phyloP scores from a whole-genome alignment of 2,113 vertebrate species.

The Charadrius vociferus region DNA sequence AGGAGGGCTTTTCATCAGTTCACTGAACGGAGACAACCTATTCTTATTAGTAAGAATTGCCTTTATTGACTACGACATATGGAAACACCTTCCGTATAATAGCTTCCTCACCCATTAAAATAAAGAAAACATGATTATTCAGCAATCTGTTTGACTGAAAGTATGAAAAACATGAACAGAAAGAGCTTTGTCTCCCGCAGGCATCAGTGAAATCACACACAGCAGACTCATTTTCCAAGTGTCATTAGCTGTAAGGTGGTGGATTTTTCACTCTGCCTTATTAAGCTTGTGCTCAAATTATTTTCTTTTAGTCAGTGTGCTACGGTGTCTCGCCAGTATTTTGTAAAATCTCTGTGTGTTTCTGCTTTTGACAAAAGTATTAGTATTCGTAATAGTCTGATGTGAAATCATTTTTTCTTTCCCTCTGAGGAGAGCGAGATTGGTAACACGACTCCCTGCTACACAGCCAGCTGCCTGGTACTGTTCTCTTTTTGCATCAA shows the following conservation, averaged over 20 bases:
- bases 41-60: conserved; percentile 34
- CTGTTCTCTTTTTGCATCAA: background rate
- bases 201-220: conserved; percentile 25
- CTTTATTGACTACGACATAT: conserved; percentile 35
- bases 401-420: conserved; percentile 8
- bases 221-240: conserved; percentile 46
- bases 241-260: conserved; percentile 31
- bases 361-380: conserved; percentile 37
- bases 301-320: conserved; percentile 32
- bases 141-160: conserved; percentile 32
- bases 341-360: conserved; percentile 34
- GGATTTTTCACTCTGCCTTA: conserved; percentile 47
- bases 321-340: conserved; percentile 20
- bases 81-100: conserved; percentile 50
- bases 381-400: background rate
- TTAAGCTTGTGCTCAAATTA: background rate
- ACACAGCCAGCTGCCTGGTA: background rate
- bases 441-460: background rate
- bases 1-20: conserved; percentile 10
- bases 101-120: conserved; percentile 28
- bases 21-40: background rate
- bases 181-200: conserved; percentile 34
- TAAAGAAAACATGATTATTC: conserved; percentile 51
- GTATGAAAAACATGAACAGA: conserved; percentile 32
- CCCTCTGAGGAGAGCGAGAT: background rate